These are phyloP conservation scores for Esox masquinongy DNA, from an alignment of 2,797 vertebrate species.

Conservation along the genomic window DNA sequence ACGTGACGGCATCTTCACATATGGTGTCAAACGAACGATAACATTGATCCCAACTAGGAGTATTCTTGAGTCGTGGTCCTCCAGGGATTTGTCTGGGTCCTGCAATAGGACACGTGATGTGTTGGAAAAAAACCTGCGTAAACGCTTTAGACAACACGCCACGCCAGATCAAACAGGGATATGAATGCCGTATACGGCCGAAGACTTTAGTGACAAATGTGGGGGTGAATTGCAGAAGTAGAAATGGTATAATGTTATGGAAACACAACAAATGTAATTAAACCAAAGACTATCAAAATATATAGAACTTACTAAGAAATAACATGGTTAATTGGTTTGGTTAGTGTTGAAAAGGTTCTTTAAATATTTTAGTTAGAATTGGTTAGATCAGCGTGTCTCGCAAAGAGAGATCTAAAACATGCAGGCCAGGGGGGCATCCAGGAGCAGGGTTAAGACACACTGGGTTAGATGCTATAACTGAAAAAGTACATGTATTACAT, in stretches of 20 bases:
- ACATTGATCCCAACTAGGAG: constrained; percentile 66
- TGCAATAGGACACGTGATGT: constrained; percentile 64
- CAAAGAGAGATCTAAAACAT: too few species aligned
- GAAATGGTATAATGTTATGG: neutral
- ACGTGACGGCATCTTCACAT: constrained; percentile 22
- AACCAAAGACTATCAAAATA: neutral
- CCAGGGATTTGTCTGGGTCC: constrained; percentile 46
- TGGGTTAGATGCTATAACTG: neutral
- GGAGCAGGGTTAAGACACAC: too few species aligned
- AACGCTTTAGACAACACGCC: constrained; percentile 1
- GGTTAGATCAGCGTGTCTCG: too few species aligned
- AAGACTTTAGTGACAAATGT: neutral
- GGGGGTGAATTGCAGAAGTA: neutral
- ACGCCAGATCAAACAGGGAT: constrained; percentile 1
- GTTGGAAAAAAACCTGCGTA: constrained; percentile 11
- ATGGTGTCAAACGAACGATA: constrained; percentile 48
- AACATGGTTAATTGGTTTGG: neutral
- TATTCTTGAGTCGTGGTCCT: constrained; percentile 47
- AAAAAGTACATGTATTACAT: constrained; percentile 26
- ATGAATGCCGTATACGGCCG: neutral
- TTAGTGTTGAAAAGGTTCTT: neutral
- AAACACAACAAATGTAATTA: too few species aligned
- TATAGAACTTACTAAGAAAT: neutral
- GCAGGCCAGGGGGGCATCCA: too few species aligned
- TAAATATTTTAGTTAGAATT: neutral